Conservation (phyloP, 2,888 invertebrate species). For the Agonopterix heracliana region DNA sequence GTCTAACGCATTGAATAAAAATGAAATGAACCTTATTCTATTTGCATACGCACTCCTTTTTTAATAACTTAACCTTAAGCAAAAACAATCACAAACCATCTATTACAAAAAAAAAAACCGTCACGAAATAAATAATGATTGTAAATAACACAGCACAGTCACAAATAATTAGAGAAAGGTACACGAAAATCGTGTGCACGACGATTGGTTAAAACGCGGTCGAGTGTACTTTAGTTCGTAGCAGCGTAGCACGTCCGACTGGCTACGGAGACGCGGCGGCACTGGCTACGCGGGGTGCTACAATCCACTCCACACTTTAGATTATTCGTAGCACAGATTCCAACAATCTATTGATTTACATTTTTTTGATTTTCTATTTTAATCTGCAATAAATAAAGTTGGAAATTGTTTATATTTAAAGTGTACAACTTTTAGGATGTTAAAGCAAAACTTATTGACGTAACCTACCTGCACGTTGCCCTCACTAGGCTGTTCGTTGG, state of each 20-base stretch:
- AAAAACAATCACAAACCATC: constrained; percentile 8
- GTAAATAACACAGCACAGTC: constrained; percentile 40
- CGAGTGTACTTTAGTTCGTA: constrained; percentile 16
- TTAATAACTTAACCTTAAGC: constrained; percentile 19
- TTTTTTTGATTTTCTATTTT: background rate
- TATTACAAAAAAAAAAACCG: constrained; percentile 7
- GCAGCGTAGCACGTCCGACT: constrained; percentile 42
- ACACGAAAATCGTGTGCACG: constrained; percentile 14
- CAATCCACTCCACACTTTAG: constrained; percentile 55
- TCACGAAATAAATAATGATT: constrained; percentile 7
- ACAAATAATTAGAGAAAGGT: constrained; percentile 23
- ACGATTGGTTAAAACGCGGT: constrained; percentile 12
- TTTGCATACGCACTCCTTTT: constrained; percentile 34
- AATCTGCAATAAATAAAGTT: no score
- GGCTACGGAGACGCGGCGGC: constrained; percentile 57
- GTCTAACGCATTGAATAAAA: constrained; percentile 42
- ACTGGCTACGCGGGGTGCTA: constrained; percentile 65
- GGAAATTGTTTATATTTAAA: no score
- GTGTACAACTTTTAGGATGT: no score
- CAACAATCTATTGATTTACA: constrained; percentile 56
- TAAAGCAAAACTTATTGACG: no score
- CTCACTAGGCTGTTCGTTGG: no score
- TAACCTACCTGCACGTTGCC: no score
- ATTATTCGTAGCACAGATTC: constrained; percentile 66
- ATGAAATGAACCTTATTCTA: constrained; percentile 40